phyloP scores from a whole-genome alignment of 1,140 invertebrate genomes.

The Nebria ingens region DNA sequence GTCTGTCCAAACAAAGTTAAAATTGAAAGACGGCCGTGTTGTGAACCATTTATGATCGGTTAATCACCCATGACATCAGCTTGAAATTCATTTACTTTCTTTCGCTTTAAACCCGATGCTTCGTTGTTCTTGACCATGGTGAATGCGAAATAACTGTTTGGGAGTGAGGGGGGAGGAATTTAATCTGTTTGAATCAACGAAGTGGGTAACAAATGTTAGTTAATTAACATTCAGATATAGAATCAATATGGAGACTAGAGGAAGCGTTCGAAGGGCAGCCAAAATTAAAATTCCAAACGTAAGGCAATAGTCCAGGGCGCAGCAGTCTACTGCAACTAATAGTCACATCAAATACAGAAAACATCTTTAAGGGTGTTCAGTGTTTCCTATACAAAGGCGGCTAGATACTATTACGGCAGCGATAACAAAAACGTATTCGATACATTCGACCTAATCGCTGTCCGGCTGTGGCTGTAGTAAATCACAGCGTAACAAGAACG shows the following conservation, averaged over 20 bases:
- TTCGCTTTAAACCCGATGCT: neutral
- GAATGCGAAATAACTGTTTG: too few species aligned
- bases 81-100: slow-evolving; percentile 4
- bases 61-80: slow-evolving; percentile 1
- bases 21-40: neutral
- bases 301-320: too few species aligned
- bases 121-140: neutral
- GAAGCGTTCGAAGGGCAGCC: neutral
- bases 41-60: neutral
- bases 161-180: too few species aligned
- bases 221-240: too few species aligned
- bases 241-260: too few species aligned
- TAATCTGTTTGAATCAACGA: too few species aligned
- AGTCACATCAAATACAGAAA: neutral
- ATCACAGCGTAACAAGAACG: neutral
- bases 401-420: neutral
- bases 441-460: neutral
- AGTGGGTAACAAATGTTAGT: too few species aligned
- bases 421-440: too few species aligned
- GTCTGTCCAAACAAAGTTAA: too few species aligned
- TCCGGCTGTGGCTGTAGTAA: neutral
- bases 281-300: neutral
- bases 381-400: too few species aligned
- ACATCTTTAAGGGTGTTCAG: neutral
- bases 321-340: too few species aligned